A percentile compares a stretch with the other conserved stretches of the same genome.
phyloP scores from a whole-genome alignment of 2,888 invertebrate species.

The Siphlonurus alternatus region DNA sequence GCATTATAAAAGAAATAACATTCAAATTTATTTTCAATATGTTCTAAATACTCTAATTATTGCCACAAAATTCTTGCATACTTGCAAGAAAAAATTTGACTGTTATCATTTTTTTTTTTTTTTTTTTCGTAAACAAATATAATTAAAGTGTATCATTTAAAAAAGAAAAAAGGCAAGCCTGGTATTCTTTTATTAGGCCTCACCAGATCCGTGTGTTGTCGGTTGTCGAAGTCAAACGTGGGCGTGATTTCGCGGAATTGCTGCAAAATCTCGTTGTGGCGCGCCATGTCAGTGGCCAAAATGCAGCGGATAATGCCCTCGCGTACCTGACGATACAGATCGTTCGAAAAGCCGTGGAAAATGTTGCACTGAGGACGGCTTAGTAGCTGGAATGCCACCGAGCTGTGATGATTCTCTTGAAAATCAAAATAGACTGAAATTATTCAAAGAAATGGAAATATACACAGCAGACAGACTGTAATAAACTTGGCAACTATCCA shows the following conservation, averaged over 20 bases:
- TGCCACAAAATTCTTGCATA: no score
- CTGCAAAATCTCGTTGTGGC: constrained; percentile 58
- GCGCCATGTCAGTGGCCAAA: constrained; percentile 60
- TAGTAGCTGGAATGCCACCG: constrained; percentile 63
- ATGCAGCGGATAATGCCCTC: constrained; percentile 67
- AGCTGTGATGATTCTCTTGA: constrained; percentile 66
- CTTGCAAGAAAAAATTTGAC: no score
- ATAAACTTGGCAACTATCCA: no score
- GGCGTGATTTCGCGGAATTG: constrained; percentile 49
- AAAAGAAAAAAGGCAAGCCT: not conserved
- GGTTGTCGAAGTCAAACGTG: constrained; percentile 48
- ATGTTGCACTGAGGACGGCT: constrained; percentile 67
- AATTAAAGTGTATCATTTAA: not conserved
- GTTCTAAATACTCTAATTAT: no score
- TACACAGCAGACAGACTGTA: no score
- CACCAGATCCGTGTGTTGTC: constrained; percentile 54
- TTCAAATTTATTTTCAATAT: no score
- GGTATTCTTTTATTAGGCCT: constrained; percentile 20
- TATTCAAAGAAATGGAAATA: no score
- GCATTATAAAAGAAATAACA: no score
- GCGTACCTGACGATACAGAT: constrained; percentile 36
- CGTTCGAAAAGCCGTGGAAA: constrained; percentile 41
- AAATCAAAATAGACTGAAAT: no score
- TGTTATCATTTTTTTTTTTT: not conserved
- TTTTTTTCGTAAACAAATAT: no score